Evolutionary conservation across 92 coral and sea anemone genomes (phyloP).

Genomic region (Scolanthus callimorphus): DNA sequence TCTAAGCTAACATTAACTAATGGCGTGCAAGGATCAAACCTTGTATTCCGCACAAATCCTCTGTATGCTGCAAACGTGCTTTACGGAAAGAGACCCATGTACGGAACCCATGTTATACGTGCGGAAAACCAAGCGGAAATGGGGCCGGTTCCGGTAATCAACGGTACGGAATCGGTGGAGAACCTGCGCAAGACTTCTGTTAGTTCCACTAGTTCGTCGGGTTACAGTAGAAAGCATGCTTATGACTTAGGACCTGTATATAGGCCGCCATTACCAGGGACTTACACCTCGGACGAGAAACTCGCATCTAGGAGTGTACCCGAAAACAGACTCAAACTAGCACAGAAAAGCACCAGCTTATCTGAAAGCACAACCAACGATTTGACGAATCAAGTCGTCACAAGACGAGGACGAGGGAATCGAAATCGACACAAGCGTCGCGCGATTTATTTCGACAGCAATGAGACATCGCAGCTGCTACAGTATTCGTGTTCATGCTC

Average conservation of each 20-base stretch:
- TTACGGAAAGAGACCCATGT: neutral
- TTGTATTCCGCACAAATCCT: neutral
- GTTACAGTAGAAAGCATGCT: neutral
- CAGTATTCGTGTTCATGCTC: conserved; percentile 28
- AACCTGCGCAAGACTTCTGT: neutral
- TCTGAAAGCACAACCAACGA: neutral
- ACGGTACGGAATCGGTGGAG: neutral
- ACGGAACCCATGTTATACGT: neutral
- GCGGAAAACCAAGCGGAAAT: neutral
- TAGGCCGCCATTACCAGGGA: neutral
- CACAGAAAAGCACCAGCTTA: conserved; percentile 16
- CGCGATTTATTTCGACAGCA: conserved; percentile 33
- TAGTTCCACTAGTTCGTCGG: neutral
- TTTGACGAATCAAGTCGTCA: conserved; percentile 17
- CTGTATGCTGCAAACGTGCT: neutral
- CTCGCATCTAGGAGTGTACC: neutral
- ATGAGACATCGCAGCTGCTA: conserved; percentile 16
- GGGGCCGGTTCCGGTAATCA: neutral
- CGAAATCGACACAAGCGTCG: conserved; percentile 20
- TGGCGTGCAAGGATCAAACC: conserved; percentile 10
- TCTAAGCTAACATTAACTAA: conserved; percentile 12
- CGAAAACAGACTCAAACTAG: neutral
- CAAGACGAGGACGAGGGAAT: conserved; percentile 18
- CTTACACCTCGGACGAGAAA: conserved; percentile 21
- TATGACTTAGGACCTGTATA: neutral